Conservation (phyloP, 2,888 invertebrate species). For the Hyles lineata region DNA sequence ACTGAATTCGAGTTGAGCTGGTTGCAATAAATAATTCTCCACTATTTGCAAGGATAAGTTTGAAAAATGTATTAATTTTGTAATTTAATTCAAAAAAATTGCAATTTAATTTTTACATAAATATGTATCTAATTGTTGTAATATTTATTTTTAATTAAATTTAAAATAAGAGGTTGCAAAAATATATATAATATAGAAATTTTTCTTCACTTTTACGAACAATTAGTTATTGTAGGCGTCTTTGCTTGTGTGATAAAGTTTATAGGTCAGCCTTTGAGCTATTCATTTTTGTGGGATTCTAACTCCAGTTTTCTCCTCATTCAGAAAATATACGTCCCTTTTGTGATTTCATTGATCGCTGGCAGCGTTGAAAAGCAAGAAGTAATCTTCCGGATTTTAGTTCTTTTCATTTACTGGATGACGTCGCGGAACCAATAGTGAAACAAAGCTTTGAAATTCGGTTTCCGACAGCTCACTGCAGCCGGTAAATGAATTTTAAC, state of each 20-base stretch:
- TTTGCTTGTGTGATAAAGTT: background rate
- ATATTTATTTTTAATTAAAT: too few relatives aligned
- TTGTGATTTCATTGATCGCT: background rate
- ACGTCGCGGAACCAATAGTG: constrained; percentile 5
- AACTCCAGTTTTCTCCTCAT: background rate
- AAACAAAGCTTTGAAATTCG: constrained; percentile 19
- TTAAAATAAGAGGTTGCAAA: too few relatives aligned
- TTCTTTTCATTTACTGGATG: background rate
- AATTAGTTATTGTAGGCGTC: background rate
- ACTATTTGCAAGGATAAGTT: too few relatives aligned
- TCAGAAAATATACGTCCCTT: background rate
- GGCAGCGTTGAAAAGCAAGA: background rate
- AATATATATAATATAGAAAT: too few relatives aligned
- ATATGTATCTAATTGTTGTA: too few relatives aligned
- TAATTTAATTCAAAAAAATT: too few relatives aligned
- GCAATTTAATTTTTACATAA: too few relatives aligned
- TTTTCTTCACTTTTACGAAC: too few relatives aligned
- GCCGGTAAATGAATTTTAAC: constrained; percentile 19
- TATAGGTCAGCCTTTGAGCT: background rate
- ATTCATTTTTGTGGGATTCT: background rate
- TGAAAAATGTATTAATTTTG: too few relatives aligned
- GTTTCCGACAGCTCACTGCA: constrained; percentile 12
- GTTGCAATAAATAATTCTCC: too few relatives aligned
- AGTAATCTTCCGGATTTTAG: background rate
- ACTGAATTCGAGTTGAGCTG: too few relatives aligned